phyloP scores from a whole-genome alignment of 2,113 vertebrate genomes.

The Forbesichthys agassizii region DNA sequence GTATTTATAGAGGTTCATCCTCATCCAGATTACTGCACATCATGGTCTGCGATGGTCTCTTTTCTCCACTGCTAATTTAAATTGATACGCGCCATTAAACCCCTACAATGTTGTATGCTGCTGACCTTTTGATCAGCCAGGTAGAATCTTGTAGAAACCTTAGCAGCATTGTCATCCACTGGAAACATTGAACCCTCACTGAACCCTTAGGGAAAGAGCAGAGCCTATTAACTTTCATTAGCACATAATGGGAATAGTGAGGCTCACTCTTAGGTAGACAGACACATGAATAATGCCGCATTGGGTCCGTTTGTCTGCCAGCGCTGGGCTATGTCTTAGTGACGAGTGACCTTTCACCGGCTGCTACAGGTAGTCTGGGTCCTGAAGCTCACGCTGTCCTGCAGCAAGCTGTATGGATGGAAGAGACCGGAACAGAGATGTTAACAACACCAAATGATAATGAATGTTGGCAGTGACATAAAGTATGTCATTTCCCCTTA shows the following conservation, averaged over 20 bases:
- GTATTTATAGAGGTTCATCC: not conserved
- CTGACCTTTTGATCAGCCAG: not conserved
- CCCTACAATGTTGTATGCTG: not conserved
- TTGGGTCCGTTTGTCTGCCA: not conserved
- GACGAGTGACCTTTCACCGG: no score
- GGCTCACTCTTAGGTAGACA: no score
- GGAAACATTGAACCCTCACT: no score
- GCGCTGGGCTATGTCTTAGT: not conserved
- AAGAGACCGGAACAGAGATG: no score
- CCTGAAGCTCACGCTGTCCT: slow-evolving; percentile 14
- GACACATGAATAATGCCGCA: no score
- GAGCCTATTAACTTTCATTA: slow-evolving; percentile 52
- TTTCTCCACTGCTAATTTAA: not conserved
- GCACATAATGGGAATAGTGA: slow-evolving; percentile 51
- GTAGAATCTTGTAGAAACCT: not conserved
- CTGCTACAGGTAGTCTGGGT: not conserved
- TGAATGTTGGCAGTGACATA: no score
- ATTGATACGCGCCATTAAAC: not conserved
- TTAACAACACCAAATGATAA: no score
- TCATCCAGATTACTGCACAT: not conserved
- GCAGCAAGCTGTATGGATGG: no score
- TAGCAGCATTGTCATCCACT: slow-evolving; percentile 9
- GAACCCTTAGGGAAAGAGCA: not conserved
- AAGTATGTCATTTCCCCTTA: no score
- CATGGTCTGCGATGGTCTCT: not conserved